Conservation (phyloP, 2,113 vertebrate species). For the Meles meles region DNA sequence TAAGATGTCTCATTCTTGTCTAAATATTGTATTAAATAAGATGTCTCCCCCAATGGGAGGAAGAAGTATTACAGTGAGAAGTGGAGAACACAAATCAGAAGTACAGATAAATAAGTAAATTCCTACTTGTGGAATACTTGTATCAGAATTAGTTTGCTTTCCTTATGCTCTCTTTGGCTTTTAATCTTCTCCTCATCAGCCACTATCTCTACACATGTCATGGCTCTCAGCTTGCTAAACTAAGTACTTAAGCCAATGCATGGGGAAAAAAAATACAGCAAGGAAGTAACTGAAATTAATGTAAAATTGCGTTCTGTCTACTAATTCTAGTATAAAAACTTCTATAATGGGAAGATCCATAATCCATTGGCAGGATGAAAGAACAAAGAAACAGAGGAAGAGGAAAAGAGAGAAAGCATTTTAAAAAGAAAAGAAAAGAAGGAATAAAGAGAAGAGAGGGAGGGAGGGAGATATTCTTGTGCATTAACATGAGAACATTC, state of each 20-base stretch:
- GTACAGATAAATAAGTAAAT: neutral
- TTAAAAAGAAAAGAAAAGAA: neutral
- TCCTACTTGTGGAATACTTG: neutral
- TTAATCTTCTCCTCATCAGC: neutral
- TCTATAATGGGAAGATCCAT: neutral
- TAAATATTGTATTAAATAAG: neutral
- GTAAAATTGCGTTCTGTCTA: neutral
- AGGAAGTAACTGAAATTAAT: neutral
- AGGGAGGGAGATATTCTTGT: neutral
- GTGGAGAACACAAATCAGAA: neutral
- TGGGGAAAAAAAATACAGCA: neutral
- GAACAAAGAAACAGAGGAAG: neutral
- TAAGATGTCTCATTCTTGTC: neutral
- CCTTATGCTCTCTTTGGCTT: neutral
- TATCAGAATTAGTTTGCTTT: neutral
- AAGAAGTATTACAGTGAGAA: neutral
- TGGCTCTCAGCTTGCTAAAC: neutral
- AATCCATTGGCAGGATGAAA: neutral
- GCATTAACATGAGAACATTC: neutral
- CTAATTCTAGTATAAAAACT: neutral
- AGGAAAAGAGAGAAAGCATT: accelerated
- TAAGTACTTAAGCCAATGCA: neutral
- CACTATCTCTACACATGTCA: neutral
- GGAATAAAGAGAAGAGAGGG: too few relatives aligned
- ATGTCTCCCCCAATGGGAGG: neutral